Evolutionary conservation across 1,140 invertebrate genomes (phyloP), one percentile per base, ranked within the genome.

Genomic region (Camponotus vicinus): DNA sequence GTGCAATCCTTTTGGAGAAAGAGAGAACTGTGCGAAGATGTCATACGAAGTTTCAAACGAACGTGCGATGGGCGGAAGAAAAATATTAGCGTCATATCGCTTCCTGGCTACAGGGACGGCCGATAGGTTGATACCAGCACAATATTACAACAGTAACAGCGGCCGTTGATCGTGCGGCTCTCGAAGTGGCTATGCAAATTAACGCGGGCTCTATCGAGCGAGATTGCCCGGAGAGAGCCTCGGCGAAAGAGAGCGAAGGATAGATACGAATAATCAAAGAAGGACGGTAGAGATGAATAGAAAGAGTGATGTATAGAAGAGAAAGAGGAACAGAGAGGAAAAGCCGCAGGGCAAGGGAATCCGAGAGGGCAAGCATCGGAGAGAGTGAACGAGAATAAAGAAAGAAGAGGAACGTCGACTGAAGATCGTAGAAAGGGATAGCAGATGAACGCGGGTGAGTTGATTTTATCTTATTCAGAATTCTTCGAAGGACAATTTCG

Each of bases 131-230:
- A 80, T 89, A 90, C 84, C 75, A 75, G 64, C 61, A 75, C 85
- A 52, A 89, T 89, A 89, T 90, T 90, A 82, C 69, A 45, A 71
- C 71, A 45, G 89, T 89, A 87, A 87, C 73, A 79, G 76, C 84
- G 84, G 69, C 59, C 79, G 79, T 42, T 78, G 89, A 87, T 89
- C 89, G 88, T 89, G 55, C 75, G 73, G 88, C 73, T 73, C 88
- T 84, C 89, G 79, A 89, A 89, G 88, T 89, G 85, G 88, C 89
- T 90, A 90, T 90, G 89, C 89, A 90, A 90, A 90, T 90, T 90
- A 90, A 90, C 88, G 76, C 57, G 61, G 63, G 88, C 89, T 89
- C 89, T 90, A 89, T 89, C 88, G 88, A 86, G 82, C 88, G 79
- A 89, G 88, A 87, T 90, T 89, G 85, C 89, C 85, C 34, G 42